Conservation (phyloP, 2,113 vertebrate species). For the Catagonus wagneri region DNA sequence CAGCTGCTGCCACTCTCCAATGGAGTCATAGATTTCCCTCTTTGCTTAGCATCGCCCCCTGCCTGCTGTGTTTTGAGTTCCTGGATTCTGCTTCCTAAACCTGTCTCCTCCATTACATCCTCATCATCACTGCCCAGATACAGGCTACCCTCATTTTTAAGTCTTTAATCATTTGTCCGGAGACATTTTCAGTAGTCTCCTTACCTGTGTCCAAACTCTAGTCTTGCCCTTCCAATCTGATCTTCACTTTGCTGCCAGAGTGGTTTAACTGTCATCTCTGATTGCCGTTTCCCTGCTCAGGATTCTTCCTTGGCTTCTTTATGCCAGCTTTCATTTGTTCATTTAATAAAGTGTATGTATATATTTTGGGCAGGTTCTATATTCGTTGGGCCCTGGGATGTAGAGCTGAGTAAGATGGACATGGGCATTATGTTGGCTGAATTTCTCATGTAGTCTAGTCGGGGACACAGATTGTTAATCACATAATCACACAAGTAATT, state of each 20-base stretch:
- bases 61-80: background rate
- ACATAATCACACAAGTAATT: background rate
- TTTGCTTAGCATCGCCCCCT: background rate
- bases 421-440: background rate
- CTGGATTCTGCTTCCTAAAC: background rate
- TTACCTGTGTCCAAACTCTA: background rate
- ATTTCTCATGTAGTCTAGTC: background rate
- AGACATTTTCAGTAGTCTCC: background rate
- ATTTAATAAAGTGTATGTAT: background rate
- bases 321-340: background rate
- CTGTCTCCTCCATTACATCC: rapidly evolving
- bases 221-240: background rate
- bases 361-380: background rate
- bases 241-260: background rate
- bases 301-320: background rate
- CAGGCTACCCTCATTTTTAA: background rate
- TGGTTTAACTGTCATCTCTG: background rate
- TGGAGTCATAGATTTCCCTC: background rate
- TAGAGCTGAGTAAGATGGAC: background rate
- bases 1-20: background rate
- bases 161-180: background rate
- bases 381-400: background rate
- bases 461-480: background rate
- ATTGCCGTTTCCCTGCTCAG: background rate
- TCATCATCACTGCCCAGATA: background rate